Evolutionary conservation across 2,797 vertebrate species (phyloP), one percentile per base, ranked within the genome.

Genomic region (Sebastes cheni): DNA sequence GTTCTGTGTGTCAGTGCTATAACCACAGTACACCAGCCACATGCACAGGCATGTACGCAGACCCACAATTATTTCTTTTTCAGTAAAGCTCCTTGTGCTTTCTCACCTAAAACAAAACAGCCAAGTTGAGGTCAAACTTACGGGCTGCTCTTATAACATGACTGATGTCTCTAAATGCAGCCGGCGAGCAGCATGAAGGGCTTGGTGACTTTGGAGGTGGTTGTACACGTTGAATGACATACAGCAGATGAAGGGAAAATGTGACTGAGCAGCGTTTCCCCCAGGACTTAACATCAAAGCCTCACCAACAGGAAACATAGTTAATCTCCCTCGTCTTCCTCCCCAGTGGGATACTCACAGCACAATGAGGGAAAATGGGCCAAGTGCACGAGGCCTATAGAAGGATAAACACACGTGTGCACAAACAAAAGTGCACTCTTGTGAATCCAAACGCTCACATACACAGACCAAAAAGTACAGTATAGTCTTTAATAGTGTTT

Each of bases 211-310:
- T 90, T 87, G 87, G 89, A 90, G 83, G 87, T 89, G 82, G 77
- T 87, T 84, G 82, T 73, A 88, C 79, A 82, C 5, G 71, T 81
- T 92, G 91, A 91, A 91, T 89, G 92, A 91, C 92, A 91, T 54
- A 66, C 80, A 89, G 72, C 81, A 93, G 89, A 92, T 88, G 88
- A 92, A 92, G 91, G 83, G 88, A 93, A 92, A 92, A 91, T 89
- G 90, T 80, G 86, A 93, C 84, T 85, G 91, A 92, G 61, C 91
- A 69, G 79, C 67, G n/a, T 89, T 85, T 91, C 92, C 93, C 90
- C 18, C 75, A 82, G 91, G 92, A 93, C 88, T 86, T 74, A 85
- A 93, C 93, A 94, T 95, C 94, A 95, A 94, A 95, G 94, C 90
- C 75, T 85, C 81, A 85, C 86, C 88, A 93, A 93, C 91, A 93